A percentile compares a stretch with the other conserved stretches of the same genome.
phyloP scores from a whole-genome alignment of 2,888 invertebrate genomes.

The Drosophila nigricruria region DNA sequence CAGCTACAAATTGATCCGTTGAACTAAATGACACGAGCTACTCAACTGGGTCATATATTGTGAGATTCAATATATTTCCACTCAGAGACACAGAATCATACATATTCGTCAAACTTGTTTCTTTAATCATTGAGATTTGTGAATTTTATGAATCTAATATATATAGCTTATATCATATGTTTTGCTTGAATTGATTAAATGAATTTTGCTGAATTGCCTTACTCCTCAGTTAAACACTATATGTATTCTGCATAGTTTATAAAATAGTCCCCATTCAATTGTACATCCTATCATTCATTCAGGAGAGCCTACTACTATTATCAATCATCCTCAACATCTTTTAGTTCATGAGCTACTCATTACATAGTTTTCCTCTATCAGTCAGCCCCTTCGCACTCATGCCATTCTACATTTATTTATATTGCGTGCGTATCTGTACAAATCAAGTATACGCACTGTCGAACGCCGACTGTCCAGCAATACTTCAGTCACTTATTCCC shows the following conservation, averaged over 20 bases:
- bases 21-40: not conserved
- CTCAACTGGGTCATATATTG: not conserved
- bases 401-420: conserved; percentile 21
- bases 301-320: conserved; percentile 9
- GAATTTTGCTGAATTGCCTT: no score
- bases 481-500: conserved; percentile 56
- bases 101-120: no score
- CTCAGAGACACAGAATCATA: not conserved
- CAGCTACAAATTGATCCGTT: conserved; percentile 22
- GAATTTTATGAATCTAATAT: no score
- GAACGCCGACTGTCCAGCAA: conserved; percentile 51
- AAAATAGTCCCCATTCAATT: not conserved
- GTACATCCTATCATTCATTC: not conserved
- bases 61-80: not conserved
- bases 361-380: conserved; percentile 7
- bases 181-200: not conserved
- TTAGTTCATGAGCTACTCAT: not conserved
- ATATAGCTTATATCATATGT: no score
- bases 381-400: not conserved
- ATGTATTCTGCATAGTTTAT: no score
- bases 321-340: conserved; percentile 12
- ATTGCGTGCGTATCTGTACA: conserved; percentile 47
- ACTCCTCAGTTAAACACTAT: no score
- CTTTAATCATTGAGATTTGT: no score
- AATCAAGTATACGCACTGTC: conserved; percentile 71